These are phyloP conservation scores for Eublepharis macularius DNA, from an alignment of 2,113 vertebrate species.

Conservation along the genomic window DNA sequence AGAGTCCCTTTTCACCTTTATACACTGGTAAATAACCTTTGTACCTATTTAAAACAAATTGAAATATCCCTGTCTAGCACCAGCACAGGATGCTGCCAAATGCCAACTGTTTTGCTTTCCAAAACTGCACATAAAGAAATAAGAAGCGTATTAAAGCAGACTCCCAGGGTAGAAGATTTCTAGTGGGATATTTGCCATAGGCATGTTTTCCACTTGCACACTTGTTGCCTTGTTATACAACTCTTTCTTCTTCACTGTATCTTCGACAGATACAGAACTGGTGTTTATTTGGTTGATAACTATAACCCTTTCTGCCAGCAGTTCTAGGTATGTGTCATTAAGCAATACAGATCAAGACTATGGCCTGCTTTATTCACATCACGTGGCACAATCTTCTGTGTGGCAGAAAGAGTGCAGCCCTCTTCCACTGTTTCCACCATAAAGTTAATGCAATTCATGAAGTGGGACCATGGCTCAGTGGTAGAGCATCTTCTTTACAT, in stretches of 20 bases:
- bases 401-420: neutral
- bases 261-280: neutral
- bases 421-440: neutral
- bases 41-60: neutral
- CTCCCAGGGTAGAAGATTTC: neutral
- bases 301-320: constrained; percentile 25
- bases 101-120: neutral
- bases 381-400: neutral
- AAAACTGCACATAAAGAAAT: neutral
- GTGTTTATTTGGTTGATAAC: constrained; percentile 26
- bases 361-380: neutral
- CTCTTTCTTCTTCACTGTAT: constrained; percentile 5
- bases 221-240: accelerated
- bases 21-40: neutral
- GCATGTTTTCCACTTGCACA: neutral
- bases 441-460: no score
- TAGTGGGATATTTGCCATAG: neutral
- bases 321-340: constrained; percentile 34
- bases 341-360: neutral
- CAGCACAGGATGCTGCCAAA: neutral
- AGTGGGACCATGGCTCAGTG: no score
- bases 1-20: constrained; percentile 51
- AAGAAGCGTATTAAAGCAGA: neutral
- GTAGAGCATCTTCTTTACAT: no score
- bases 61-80: neutral